Evolutionary conservation across 37 sponge, comb jelly and placozoan species (phyloP), one percentile per base, ranked within the genome.

Genomic region (Amphimedon queenslandica): DNA sequence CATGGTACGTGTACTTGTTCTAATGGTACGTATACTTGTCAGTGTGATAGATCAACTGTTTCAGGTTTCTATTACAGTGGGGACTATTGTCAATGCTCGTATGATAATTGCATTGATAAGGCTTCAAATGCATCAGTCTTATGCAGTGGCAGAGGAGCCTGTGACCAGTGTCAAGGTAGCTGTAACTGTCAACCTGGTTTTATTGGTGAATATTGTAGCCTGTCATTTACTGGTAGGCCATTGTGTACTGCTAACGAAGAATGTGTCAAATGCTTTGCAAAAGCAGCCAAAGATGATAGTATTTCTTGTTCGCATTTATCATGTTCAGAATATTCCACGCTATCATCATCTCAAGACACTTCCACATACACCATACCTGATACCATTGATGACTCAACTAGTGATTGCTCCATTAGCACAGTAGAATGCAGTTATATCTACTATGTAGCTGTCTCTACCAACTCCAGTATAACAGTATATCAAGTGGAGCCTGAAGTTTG

Each of bases 141-240:
- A n/a, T 60, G 61, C 61, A 60, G 61, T 60, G 61, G 61, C 27
- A 60, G 28, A n/a, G 61, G 61, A 25, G 28, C 28, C 24, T 60
- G 61, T 60, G 13, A 47, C 13, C 27, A 6, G 5, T 60, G 61
- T n/a, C 21, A 11, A 25, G 61, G 61, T 6, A 5, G 27, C 5
- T 60, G 61, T n/a, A 60, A 11, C 23, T 60, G 61, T 25, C 23
- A 6, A 11, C 24, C 27, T 11, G 61, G 28, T 6, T 60, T 60
- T n/a, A n/a, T n/a, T 6, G 61, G 61, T 60, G 28, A 60, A n/a
- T n/a, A 60, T 11, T 60, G 61, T 60, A 11, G 21, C 5, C 5
- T 60, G 8, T 5, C 5, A 6, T n/a, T n/a, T 11, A 5, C 8
- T n/a, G 28, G 27, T 5, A n/a, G 8, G 27, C 8, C 5, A 11